Base-by-base conservation (phyloP, 2,797 vertebrate genomes). In the Coilia nasus region DNA sequence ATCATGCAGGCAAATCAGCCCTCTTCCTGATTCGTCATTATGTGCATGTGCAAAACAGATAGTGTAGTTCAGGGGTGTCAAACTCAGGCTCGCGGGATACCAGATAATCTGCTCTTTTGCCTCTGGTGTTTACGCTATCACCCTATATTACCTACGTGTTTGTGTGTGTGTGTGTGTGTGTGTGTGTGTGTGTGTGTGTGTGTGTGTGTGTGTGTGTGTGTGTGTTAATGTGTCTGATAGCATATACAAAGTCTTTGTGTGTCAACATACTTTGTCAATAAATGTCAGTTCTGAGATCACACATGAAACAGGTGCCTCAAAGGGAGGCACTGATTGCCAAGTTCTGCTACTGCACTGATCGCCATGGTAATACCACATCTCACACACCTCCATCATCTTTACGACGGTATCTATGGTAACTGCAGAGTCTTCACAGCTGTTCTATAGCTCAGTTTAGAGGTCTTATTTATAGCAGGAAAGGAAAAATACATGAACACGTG, bases 181-280 rank as follows among this genome's bases (percentile, higher is more conserved):
- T 54, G 50, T 54, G 50, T 54, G 50, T 54, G 50, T 54, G 50
- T 54, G 50, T 14, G 50, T 14, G 50, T 9, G 7, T 9, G 50
- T 54, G 50, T 54, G 19, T 4, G 2, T 57, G 83, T 82, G 81
- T 87, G 83, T 87, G 84, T 46, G 25, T 83, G 59, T 84, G n/a
- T 31, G 35, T 84, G 83, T 81, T 25, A 41, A 10, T 84, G 80
- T 87, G 81, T 85, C 75, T 54, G 50, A 3, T 9, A 54, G 2
- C 50, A 54, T 54, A 54, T 54, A 9, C 50, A 47, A 80, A 75
- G 1, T 54, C 50, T 54, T 54, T 54, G 50, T 54, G 2, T 54
- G 50, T 9, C 50, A 54, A 54, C 50, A 54, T 54, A 54, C 9
- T 54, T 54, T 54, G 7, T 14, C 50, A 54, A 14, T 54, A 10